These are phyloP conservation scores for Botia kubotai DNA, from an alignment of 2,797 vertebrate genomes.

Conservation along the genomic window DNA sequence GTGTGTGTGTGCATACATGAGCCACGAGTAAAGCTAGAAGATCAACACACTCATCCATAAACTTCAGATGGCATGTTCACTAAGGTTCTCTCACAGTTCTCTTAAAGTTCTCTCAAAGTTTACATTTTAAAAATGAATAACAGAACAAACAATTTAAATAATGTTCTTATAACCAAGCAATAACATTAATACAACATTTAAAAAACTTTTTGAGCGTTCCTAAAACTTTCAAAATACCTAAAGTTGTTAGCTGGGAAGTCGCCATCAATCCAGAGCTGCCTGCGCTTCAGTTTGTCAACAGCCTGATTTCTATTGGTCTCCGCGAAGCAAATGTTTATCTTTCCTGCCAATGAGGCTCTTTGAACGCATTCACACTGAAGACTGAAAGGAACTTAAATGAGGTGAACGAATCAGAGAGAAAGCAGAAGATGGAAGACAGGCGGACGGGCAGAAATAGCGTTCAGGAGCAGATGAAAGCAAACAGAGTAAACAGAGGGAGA, in stretches of 20 bases:
- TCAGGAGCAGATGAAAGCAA: slow-evolving; percentile 24
- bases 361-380: slow-evolving; percentile 46
- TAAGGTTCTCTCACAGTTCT: too few species aligned
- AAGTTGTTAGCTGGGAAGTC: not conserved
- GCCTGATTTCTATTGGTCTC: slow-evolving; percentile 45
- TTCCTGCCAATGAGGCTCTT: slow-evolving; percentile 42
- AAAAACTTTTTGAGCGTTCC: too few species aligned
- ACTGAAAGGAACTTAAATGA: slow-evolving; percentile 50
- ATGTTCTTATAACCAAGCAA: too few species aligned
- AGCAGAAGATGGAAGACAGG: slow-evolving; percentile 32
- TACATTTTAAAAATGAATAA: too few species aligned
- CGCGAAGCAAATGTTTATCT: slow-evolving; percentile 50
- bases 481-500: slow-evolving; percentile 29
- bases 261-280: slow-evolving; percentile 34
- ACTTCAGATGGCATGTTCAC: too few species aligned
- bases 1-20: not conserved
- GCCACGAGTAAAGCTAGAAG: slow-evolving; percentile 44
- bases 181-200: too few species aligned
- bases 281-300: slow-evolving; percentile 40
- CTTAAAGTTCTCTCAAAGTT: too few species aligned
- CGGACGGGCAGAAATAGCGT: slow-evolving; percentile 2
- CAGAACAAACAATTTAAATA: too few species aligned
- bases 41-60: slow-evolving; percentile 33
- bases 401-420: slow-evolving; percentile 20
- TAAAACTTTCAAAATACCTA: too few species aligned